Evolutionary conservation across 2,888 invertebrate species (phyloP).

Genomic region (Aethes cnicana): DNA sequence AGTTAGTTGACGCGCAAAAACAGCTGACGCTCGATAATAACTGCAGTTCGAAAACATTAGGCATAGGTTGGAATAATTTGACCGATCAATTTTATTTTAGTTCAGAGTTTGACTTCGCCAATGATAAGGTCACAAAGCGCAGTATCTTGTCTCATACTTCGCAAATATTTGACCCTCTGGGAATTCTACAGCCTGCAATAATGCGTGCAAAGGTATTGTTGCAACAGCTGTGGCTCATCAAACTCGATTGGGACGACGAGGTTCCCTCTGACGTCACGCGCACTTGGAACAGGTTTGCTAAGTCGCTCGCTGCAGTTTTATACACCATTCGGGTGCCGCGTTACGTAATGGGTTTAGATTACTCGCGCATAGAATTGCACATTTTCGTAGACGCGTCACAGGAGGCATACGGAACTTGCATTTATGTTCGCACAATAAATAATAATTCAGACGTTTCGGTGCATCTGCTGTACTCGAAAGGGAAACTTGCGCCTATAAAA

Average conservation of each 20-base stretch:
- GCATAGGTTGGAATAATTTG: conserved; percentile 27
- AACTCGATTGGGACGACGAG: too few species aligned
- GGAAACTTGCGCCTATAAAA: not conserved
- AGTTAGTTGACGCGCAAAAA: not conserved
- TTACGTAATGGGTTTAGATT: too few species aligned
- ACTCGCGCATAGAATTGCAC: too few species aligned
- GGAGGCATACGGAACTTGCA: too few species aligned
- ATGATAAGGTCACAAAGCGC: not conserved
- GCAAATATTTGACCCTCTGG: conserved; percentile 26
- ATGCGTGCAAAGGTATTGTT: conserved; percentile 34
- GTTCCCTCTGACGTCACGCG: too few species aligned
- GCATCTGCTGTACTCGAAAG: not conserved
- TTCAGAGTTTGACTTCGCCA: not conserved
- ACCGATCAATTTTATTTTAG: conserved; percentile 30
- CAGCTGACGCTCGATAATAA: not conserved
- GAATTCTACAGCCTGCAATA: not conserved
- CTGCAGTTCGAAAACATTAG: not conserved
- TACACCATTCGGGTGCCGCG: too few species aligned
- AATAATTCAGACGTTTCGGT: too few species aligned
- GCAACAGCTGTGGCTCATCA: too few species aligned
- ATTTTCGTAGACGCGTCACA: too few species aligned
- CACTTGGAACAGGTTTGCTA: too few species aligned
- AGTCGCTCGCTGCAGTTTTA: too few species aligned
- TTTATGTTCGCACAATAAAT: too few species aligned
- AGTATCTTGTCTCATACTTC: not conserved